Conservation (phyloP, 2,797 vertebrate species). For the Propithecus deckenii region DNA sequence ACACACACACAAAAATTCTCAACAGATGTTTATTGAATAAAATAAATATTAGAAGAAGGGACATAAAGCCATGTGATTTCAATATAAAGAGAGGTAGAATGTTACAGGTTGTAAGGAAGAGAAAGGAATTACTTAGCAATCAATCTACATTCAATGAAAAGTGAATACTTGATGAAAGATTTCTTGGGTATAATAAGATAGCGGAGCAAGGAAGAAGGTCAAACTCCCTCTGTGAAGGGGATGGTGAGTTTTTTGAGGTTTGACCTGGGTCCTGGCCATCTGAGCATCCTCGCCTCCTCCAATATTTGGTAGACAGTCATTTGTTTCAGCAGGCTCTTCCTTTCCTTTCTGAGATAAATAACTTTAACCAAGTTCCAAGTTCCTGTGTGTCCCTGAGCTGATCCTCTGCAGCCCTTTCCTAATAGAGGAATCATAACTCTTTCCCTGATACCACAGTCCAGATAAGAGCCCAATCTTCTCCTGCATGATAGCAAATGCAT, state of each 20-base stretch:
- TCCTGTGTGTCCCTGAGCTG: background rate
- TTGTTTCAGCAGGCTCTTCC: background rate
- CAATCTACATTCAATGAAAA: background rate
- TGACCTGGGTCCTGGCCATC: no score
- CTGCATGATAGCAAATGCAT: background rate
- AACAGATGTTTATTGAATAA: background rate
- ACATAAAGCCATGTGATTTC: background rate
- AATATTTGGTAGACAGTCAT: background rate
- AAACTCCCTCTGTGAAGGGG: no score
- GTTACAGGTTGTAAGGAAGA: background rate
- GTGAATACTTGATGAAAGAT: background rate
- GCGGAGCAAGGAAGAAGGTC: background rate
- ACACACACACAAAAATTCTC: background rate
- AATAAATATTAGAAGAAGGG: background rate
- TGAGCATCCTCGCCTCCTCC: background rate
- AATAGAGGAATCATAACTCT: background rate
- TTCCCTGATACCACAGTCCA: background rate
- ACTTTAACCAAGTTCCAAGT: background rate
- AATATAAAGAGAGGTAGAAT: background rate
- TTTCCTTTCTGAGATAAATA: background rate
- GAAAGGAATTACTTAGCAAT: background rate
- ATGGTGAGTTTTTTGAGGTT: background rate
- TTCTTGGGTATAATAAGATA: background rate
- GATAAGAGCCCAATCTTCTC: background rate
- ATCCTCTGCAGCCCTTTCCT: background rate